A percentile compares a stretch with the other conserved stretches of the same genome.
Evolutionary conservation across 1,140 invertebrate genomes (phyloP).

Genomic region (Procambarus virginalis): DNA sequence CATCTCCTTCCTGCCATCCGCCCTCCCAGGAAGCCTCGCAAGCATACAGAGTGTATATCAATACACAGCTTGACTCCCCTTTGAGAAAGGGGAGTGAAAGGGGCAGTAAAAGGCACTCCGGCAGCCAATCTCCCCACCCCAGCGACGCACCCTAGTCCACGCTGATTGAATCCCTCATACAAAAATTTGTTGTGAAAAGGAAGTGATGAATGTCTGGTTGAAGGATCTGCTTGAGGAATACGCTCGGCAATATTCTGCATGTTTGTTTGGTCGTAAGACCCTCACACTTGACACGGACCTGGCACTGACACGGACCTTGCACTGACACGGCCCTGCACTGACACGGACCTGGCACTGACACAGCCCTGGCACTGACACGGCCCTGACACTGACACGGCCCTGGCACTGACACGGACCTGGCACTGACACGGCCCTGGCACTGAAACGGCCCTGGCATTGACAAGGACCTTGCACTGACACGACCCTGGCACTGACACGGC

Average conservation of each 20-base stretch:
- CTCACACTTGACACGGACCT: no score
- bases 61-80: not conserved
- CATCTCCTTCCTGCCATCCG: not conserved
- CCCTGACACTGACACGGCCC: no score
- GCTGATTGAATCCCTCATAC: not conserved
- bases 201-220: not conserved
- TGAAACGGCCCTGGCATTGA: no score
- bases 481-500: no score
- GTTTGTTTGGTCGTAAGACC: no score
- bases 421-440: no score
- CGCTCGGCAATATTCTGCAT: not conserved
- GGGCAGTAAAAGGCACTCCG: not conserved
- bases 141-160: not conserved
- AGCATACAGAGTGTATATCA: not conserved
- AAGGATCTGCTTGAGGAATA: not conserved
- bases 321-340: no score
- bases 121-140: conserved; percentile 6
- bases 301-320: no score
- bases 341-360: no score
- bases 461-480: no score
- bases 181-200: not conserved
- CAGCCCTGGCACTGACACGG: no score
- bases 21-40: not conserved
- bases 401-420: no score
- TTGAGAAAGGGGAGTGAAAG: not conserved